A percentile compares a stretch with the other conserved stretches of the same genome.
Conservation (phyloP, 2,797 vertebrate genomes). For the Synaphobranchus kaupii region DNA sequence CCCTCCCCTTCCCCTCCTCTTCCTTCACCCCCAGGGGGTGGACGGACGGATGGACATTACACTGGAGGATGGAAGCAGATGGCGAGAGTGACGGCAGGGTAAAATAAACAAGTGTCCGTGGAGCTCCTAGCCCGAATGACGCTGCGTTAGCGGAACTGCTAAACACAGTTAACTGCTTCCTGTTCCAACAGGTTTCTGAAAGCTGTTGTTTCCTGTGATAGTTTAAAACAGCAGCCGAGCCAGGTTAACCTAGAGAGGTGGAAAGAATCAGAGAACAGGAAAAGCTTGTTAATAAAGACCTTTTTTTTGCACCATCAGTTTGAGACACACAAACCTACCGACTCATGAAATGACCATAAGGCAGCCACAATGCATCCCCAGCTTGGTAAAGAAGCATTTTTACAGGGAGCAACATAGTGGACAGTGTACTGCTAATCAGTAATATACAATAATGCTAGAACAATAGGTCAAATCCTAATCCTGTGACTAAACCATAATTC, state of each 20-base stretch:
- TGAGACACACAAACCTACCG: background rate
- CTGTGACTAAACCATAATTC: background rate
- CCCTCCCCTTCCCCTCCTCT: background rate
- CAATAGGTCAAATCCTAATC: background rate
- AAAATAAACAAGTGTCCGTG: background rate
- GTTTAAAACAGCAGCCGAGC: constrained; percentile 9
- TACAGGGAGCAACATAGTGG: too few relatives aligned
- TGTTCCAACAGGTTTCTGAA: background rate
- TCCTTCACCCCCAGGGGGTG: background rate
- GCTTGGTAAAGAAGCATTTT: background rate
- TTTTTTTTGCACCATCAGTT: background rate
- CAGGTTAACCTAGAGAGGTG: constrained; percentile 1
- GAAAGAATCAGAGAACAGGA: background rate
- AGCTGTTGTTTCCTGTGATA: background rate
- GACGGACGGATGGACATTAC: background rate
- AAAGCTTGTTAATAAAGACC: background rate
- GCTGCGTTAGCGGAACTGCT: too few relatives aligned
- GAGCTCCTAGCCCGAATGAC: constrained; percentile 7
- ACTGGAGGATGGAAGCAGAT: constrained; percentile 5
- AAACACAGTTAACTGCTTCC: background rate
- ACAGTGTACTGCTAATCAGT: background rate
- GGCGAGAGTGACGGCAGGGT: background rate
- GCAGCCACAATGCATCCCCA: background rate
- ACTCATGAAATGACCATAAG: too few relatives aligned
- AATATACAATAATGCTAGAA: background rate